phyloP scores from a whole-genome alignment of 2,888 invertebrate genomes.

The Perithous albicinctus region DNA sequence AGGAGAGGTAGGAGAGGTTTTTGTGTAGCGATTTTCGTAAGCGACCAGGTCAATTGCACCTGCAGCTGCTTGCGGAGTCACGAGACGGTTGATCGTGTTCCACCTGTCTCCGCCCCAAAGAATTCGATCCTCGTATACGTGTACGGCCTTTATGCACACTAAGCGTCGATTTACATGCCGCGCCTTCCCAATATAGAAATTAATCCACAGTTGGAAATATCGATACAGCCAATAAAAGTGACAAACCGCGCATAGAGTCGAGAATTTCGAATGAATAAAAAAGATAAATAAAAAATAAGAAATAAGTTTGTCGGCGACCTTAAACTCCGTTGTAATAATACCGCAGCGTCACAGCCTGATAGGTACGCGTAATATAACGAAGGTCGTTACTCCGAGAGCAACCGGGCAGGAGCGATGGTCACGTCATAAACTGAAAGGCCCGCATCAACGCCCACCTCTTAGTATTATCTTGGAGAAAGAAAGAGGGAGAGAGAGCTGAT shows the following conservation, averaged over 20 bases:
- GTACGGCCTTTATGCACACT: not conserved
- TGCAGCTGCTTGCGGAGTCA: conserved; percentile 31
- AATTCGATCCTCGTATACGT: conserved; percentile 22
- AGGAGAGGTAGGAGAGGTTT: not conserved
- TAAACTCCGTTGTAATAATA: conserved; percentile 67
- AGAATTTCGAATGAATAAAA: not conserved
- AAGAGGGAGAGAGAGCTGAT: not conserved
- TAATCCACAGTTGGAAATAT: conserved; percentile 14
- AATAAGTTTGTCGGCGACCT: conserved; percentile 59
- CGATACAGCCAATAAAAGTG: conserved; percentile 10
- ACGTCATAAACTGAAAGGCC: conserved; percentile 44
- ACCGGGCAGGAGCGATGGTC: conserved; percentile 29
- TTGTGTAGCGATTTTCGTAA: not conserved
- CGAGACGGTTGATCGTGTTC: conserved; percentile 24
- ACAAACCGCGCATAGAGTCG: not conserved
- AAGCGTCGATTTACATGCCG: conserved; percentile 39
- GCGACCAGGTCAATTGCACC: conserved; percentile 42
- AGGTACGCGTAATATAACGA: conserved; percentile 68
- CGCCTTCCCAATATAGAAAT: conserved; percentile 18
- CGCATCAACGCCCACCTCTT: conserved; percentile 11
- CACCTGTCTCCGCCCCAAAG: conserved; percentile 52
- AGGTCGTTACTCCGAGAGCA: conserved; percentile 65
- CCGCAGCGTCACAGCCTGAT: conserved; percentile 71
- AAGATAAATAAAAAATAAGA: no score
- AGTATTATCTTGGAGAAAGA: not conserved